Evolutionary conservation across 2,113 vertebrate species (phyloP).

Genomic region (Leucopsar rothschildi): DNA sequence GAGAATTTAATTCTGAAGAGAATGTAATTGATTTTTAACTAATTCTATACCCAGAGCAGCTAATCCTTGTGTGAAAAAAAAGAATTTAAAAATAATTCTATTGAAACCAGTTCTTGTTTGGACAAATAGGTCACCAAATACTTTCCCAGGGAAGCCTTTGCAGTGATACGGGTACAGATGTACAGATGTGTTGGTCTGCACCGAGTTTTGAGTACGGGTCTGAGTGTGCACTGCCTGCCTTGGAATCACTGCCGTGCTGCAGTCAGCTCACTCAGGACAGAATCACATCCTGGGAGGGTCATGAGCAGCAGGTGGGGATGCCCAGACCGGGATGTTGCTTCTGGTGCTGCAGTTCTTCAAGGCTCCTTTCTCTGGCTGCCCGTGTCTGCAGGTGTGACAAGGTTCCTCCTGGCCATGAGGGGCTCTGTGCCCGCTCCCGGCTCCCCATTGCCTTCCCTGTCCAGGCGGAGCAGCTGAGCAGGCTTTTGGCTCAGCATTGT

Average conservation of each 20-base stretch:
- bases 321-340: not conserved
- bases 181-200: not conserved
- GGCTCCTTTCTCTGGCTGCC: not conserved
- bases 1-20: no score
- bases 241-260: not conserved
- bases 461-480: accelerated
- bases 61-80: not conserved
- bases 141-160: not conserved
- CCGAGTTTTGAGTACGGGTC: not conserved
- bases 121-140: not conserved
- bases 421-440: not conserved
- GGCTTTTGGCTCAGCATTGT: not conserved
- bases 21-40: constrained; percentile 19
- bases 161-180: not conserved
- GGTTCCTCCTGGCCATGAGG: accelerated
- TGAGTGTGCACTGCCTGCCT: not conserved
- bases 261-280: not conserved
- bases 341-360: not conserved
- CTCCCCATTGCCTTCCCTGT: not conserved
- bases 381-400: not conserved
- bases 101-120: not conserved
- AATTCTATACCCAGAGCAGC: not conserved
- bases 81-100: not conserved
- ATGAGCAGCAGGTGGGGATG: not conserved
- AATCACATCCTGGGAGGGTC: not conserved